phyloP scores from a whole-genome alignment of 2,113 vertebrate species.

The Mesoclemmys tuberculata region DNA sequence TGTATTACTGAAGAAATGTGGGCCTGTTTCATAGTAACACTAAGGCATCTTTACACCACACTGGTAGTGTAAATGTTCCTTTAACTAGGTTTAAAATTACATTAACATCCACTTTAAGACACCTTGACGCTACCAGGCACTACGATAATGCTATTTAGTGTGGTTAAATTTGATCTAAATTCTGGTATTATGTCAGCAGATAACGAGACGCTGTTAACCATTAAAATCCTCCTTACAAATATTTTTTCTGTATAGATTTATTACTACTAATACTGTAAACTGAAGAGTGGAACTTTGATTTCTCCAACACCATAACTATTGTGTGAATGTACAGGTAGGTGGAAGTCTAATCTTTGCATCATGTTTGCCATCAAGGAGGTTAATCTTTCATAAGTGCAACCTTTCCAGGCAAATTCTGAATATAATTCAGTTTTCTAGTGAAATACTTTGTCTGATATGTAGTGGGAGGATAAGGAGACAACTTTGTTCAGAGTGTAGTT shows the following conservation, averaged over 20 bases:
- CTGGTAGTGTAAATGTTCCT: neutral
- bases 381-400: neutral
- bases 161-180: conserved; percentile 26
- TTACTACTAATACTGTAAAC: conserved; percentile 26
- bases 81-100: neutral
- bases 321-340: neutral
- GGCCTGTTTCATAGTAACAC: neutral
- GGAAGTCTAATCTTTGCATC: neutral
- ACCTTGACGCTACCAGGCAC: neutral
- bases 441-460: conserved; percentile 28
- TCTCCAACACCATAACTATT: neutral
- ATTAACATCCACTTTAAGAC: neutral
- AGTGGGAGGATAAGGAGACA: conserved; percentile 13
- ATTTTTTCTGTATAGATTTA: conserved; percentile 15
- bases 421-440: conserved; percentile 41
- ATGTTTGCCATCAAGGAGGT: neutral
- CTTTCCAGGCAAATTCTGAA: conserved; percentile 38
- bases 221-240: conserved; percentile 20
- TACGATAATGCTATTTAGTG: neutral
- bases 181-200: conserved; percentile 26
- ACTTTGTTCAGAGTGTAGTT: conserved; percentile 3
- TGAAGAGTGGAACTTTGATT: conserved; percentile 31
- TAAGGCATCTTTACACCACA: neutral
- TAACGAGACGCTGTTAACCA: conserved; percentile 30
- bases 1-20: neutral